Evolutionary conservation across 2,797 vertebrate species (phyloP).

Genomic region (Gila robusta): DNA sequence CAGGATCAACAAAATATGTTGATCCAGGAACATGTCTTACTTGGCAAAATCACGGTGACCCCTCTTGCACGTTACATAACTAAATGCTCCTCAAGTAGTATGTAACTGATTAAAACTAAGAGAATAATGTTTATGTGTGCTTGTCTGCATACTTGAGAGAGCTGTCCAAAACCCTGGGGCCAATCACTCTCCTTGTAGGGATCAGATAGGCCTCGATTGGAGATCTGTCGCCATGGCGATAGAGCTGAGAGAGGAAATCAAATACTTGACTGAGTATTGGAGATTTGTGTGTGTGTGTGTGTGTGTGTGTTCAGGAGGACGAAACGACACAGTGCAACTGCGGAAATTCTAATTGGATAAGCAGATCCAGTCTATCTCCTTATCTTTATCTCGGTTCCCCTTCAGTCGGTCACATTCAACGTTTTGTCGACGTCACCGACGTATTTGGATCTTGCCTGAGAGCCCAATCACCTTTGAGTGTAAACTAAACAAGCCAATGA

Average conservation of each 20-base stretch:
- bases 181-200: slow-evolving; percentile 85
- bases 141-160: slow-evolving; percentile 81
- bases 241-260: slow-evolving; percentile 76
- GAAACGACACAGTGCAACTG: not conserved
- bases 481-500: too few species aligned
- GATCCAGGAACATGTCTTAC: too few species aligned
- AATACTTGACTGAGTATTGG: not conserved
- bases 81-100: not conserved
- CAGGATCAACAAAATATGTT: too few species aligned
- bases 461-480: too few species aligned
- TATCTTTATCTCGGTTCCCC: too few species aligned
- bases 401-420: too few species aligned
- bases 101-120: not conserved
- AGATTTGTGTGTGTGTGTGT: not conserved
- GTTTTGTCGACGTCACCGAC: too few species aligned
- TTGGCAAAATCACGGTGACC: too few species aligned
- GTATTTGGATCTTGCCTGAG: too few species aligned
- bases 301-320: slow-evolving; percentile 3
- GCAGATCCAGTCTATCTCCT: slow-evolving; percentile 6
- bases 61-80: too few species aligned
- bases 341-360: slow-evolving; percentile 4
- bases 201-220: slow-evolving; percentile 85
- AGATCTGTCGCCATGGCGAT: slow-evolving; percentile 91
- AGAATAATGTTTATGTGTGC: not conserved
- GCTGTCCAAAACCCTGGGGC: slow-evolving; percentile 94